These are phyloP conservation scores for Athene cunicularia DNA, from an alignment of 2,113 vertebrate genomes.

Conservation along the genomic window DNA sequence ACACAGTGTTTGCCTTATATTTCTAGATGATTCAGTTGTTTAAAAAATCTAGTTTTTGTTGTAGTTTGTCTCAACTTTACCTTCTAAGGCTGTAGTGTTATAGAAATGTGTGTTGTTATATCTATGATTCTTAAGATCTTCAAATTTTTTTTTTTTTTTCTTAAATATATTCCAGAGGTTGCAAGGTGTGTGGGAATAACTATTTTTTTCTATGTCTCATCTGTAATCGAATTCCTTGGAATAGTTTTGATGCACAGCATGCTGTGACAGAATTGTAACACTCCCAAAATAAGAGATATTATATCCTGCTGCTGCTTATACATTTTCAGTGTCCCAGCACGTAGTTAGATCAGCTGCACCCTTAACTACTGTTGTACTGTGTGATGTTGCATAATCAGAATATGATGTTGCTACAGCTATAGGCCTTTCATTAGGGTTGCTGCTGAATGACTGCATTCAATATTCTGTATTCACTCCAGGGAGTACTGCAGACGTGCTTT, in stretches of 20 bases:
- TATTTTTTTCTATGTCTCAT: background rate
- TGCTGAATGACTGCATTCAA: constrained; percentile 33
- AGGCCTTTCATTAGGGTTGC: background rate
- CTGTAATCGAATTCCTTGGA: background rate
- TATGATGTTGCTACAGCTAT: background rate
- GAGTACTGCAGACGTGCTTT: background rate
- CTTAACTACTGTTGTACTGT: background rate
- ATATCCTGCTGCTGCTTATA: background rate
- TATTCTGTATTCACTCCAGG: background rate
- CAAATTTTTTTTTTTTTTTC: background rate
- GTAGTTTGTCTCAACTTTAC: background rate
- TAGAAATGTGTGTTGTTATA: background rate
- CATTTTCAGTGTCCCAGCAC: background rate
- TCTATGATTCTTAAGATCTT: background rate
- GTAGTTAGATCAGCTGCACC: constrained; percentile 15
- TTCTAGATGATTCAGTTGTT: background rate
- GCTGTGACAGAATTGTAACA: background rate
- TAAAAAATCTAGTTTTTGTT: background rate
- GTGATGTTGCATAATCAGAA: constrained; percentile 37
- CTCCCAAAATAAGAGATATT: background rate
- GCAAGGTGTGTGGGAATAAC: rapidly evolving
- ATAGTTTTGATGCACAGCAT: background rate
- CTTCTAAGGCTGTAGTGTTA: too few relatives aligned
- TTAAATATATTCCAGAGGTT: background rate
- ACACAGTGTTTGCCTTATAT: background rate